Evolutionary conservation across 2,113 vertebrate species (phyloP), one percentile per base, ranked within the genome.

Genomic region (Corythornis vintsioides): DNA sequence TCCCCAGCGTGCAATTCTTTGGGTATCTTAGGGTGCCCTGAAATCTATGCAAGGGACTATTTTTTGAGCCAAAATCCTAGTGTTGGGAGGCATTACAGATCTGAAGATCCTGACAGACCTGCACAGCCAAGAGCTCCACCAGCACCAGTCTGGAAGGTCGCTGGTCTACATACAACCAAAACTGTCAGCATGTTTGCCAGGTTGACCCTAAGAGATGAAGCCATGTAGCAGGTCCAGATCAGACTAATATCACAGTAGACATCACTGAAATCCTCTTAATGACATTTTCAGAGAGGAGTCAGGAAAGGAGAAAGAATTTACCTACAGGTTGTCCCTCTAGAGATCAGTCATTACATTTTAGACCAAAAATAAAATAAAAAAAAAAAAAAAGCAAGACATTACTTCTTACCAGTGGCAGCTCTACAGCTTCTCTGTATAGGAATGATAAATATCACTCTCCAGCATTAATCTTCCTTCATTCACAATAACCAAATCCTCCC

Each of bases 121-220:
- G 35, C 33, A 77, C 8, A 35, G 24, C 13, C 15, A 20, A 56
- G 29, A 84, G 42, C 29, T 88, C 53, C 29, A 71, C 26, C 61
- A 86, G 61, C 17, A 92, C 31, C 19, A 60, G 13, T 15, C 25
- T 79, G 66, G 45, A 86, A 70, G 45, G 33, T 87, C 45, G 7
- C 18, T 84, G 80, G 16, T 45, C 43, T 57, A 33, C 0, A 0
- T 25, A 35, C 6, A 45, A 79, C 33, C 57, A 72, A 64, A 88
- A n/a, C 6, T 0, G 0, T 43, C 26, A 48, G 18, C n/a, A 29
- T 1, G 4, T 42, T 55, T 76, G 55, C 21, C 56, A 75, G 63
- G 33, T 11, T 88, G 55, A 73, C 50, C 19, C 14, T 63, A 29
- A 47, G 50, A 69, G 18, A 61, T 26, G 26, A 47, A 86, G 28